These are phyloP conservation scores for Diplazon laetatorius DNA, from an alignment of 2,888 invertebrate species.

Conservation along the genomic window DNA sequence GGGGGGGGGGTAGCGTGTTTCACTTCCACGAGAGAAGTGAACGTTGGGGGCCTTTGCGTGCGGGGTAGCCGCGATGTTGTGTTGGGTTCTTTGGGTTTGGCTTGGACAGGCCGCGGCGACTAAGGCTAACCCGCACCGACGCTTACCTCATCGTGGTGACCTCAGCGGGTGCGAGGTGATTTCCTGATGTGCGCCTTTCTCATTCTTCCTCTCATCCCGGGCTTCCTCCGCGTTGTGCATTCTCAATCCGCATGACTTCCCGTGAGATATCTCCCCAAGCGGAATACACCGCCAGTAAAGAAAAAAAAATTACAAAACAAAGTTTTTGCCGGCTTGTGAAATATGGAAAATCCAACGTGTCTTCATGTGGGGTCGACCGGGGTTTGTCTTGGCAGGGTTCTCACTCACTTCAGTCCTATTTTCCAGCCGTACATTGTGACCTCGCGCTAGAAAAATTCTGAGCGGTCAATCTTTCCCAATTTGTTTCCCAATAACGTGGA, in stretches of 20 bases:
- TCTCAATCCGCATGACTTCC: neutral
- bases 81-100: conserved; percentile 12
- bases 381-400: too few relatives aligned
- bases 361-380: too few relatives aligned
- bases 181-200: conserved; percentile 66
- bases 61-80: conserved; percentile 56
- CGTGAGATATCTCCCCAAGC: too few relatives aligned
- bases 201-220: neutral
- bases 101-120: conserved; percentile 65
- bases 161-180: conserved; percentile 69
- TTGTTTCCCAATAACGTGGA: too few relatives aligned
- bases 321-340: too few relatives aligned
- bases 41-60: conserved; percentile 60
- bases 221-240: neutral
- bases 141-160: conserved; percentile 68
- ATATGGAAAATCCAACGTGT: too few relatives aligned
- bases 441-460: too few relatives aligned
- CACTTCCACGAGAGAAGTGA: conserved; percentile 7
- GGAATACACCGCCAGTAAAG: too few relatives aligned
- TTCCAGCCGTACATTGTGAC: too few relatives aligned
- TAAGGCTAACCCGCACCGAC: conserved; percentile 67
- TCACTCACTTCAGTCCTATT: too few relatives aligned
- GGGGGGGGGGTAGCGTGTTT: conserved; percentile 58
- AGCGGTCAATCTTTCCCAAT: too few relatives aligned
- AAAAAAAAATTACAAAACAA: too few relatives aligned